A percentile compares a stretch with the other conserved stretches of the same genome.
These are phyloP conservation scores for Athene cunicularia DNA, from an alignment of 2,113 vertebrate species.

Conservation along the genomic window DNA sequence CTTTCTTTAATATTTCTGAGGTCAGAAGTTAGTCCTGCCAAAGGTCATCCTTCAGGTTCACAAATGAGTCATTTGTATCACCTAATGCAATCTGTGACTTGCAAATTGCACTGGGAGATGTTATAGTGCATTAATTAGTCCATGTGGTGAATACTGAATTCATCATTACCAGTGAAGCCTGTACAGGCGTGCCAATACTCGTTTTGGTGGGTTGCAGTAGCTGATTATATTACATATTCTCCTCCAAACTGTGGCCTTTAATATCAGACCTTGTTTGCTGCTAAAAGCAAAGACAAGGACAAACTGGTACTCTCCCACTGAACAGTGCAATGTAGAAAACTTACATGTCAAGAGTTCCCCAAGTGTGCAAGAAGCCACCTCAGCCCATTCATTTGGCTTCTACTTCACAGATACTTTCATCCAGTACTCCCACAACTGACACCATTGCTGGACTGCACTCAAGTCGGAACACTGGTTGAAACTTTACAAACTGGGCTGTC, in stretches of 20 bases:
- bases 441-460: not conserved
- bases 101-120: conserved; percentile 84
- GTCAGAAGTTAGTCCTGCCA: conserved; percentile 85
- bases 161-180: conserved; percentile 78
- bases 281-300: conserved; percentile 48
- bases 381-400: not conserved
- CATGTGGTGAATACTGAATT: conserved; percentile 81
- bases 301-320: not conserved
- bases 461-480: not conserved
- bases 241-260: conserved; percentile 59
- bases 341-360: not conserved
- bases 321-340: not conserved
- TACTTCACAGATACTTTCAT: not conserved
- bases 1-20: conserved; percentile 89
- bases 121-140: conserved; percentile 84
- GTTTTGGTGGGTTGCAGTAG: conserved; percentile 73
- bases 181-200: conserved; percentile 79
- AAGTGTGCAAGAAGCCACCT: not conserved
- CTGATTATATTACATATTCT: conserved; percentile 70
- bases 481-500: not conserved
- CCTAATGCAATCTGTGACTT: conserved; percentile 87
- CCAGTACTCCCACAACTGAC: not conserved
- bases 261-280: conserved; percentile 32
- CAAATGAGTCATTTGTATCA: conserved; percentile 87
- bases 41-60: conserved; percentile 86